A percentile compares a stretch with the other conserved stretches of the same genome.
Conservation (phyloP, 2,888 invertebrate species). For the Drosophila nr. perissopoda region DNA sequence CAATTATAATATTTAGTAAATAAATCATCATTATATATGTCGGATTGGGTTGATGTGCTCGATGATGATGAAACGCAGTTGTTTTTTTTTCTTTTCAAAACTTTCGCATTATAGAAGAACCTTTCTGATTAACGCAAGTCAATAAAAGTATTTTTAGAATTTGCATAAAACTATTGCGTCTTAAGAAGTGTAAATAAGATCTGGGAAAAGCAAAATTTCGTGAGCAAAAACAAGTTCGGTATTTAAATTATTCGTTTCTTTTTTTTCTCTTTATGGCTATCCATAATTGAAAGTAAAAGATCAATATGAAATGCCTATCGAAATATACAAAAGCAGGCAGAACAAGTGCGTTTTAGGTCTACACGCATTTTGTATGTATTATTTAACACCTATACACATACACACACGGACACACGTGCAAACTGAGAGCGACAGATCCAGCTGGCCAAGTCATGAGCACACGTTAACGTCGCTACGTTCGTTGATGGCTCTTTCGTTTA, state of each 20-base stretch:
- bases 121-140: conserved; percentile 25
- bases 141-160: conserved; percentile 52
- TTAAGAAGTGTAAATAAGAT: conserved; percentile 15
- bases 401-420: conserved; percentile 5
- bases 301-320: conserved; percentile 52
- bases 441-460: conserved; percentile 56
- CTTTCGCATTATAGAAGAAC: conserved; percentile 26
- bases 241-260: conserved; percentile 22
- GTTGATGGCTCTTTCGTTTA: conserved; percentile 31
- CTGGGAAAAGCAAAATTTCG: conserved; percentile 28
- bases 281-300: conserved; percentile 73
- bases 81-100: conserved; percentile 6
- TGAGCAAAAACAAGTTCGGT: conserved; percentile 57
- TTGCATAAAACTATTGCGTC: conserved; percentile 70
- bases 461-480: conserved; percentile 33
- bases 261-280: conserved; percentile 1
- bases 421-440: conserved; percentile 12
- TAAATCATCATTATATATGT: conserved; percentile 66
- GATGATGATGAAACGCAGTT: conserved; percentile 17
- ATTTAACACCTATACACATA: conserved; percentile 65
- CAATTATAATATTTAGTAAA: conserved; percentile 67
- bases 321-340: conserved; percentile 32
- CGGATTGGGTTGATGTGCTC: conserved; percentile 17
- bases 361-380: conserved; percentile 46
- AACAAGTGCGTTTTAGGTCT: conserved; percentile 70